Base-by-base conservation (phyloP, 1,140 invertebrate species). In the Drosophila suzukii region DNA sequence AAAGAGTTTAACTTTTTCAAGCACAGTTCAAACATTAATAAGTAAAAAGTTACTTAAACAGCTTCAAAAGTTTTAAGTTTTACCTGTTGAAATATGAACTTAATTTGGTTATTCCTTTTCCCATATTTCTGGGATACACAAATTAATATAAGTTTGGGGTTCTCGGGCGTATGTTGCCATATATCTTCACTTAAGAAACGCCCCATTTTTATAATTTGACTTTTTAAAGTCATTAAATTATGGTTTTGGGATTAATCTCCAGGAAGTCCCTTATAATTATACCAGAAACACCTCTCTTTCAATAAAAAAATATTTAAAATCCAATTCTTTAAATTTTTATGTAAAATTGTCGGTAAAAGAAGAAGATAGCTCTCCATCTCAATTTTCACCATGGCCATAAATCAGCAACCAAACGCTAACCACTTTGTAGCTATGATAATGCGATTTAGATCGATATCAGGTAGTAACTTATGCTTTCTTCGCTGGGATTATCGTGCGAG, bases 381-480 rank as follows among this genome's bases (percentile, higher is more conserved):
- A 30, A 34, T 38, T 11, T 47, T 66, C 39, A 12, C 27, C 13
- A 27, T 7, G 46, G 44, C 36, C 61, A 81, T 86, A 82, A 85
- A 85, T 85, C 82, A 78, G 59, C 38, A 30, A 17, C 47, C 57
- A 41, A 58, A 41, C 36, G 49, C 30, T 59, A 60, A 47, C 74
- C 63, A 81, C 41, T 76, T 58, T 75, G 61, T 67, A 59, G 36
- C 67, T 55, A 63, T 58, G 67, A 71, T 68, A 65, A 59, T 72
- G 36, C 75, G 80, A 83, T 83, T 75, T 58, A 58, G 81, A 83
- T 82, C 81, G 61, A 59, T 43, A 72, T 72, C 68, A 46, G 72
- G 34, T 58, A 38, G 79, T 82, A 82, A 75, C 74, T 75, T 71
- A 75, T 82, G 78, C 67, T 76, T 74, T 84, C 81, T 84, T 84